Percentiles rank a stretch among this genome's conserved stretches.
Conservation (phyloP, 1,140 invertebrate species). For the Mycetomoellerius zeteki region DNA sequence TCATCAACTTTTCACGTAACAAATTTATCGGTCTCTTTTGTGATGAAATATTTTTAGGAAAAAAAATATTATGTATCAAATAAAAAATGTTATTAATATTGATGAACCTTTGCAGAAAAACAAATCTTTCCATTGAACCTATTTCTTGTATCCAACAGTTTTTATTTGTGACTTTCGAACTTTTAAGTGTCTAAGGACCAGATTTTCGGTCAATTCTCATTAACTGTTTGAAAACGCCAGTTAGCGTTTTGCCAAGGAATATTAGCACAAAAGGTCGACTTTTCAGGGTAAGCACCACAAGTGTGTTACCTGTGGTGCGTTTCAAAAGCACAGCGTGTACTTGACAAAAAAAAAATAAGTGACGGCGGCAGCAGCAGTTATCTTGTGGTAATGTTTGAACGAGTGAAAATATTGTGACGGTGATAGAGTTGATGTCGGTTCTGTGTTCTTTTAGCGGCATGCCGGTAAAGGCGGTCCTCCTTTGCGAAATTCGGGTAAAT, state of each 20-base stretch:
- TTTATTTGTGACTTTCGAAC: neutral
- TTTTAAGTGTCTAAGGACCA: neutral
- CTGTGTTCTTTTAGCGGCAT: slow-evolving; percentile 54
- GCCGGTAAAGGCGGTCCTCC: slow-evolving; percentile 23
- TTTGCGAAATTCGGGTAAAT: slow-evolving; percentile 71
- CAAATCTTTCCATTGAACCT: neutral
- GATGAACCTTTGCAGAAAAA: neutral
- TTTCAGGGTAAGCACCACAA: neutral
- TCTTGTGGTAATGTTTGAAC: slow-evolving; percentile 74
- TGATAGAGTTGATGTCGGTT: slow-evolving; percentile 66
- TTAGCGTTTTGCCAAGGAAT: neutral
- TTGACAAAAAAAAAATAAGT: neutral
- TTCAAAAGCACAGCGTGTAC: slow-evolving; percentile 51
- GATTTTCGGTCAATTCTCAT: neutral
- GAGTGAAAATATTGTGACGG: slow-evolving; percentile 63
- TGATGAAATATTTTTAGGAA: neutral
- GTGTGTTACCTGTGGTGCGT: neutral
- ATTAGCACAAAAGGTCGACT: neutral
- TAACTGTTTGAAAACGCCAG: neutral
- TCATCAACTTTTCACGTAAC: neutral
- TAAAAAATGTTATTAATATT: neutral
- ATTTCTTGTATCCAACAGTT: neutral
- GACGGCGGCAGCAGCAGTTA: neutral
- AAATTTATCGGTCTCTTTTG: neutral
- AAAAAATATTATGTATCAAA: neutral